Evolutionary conservation across 2,113 vertebrate genomes (phyloP), one percentile per base, ranked within the genome.

Genomic region (Pachypanchax playfairii): DNA sequence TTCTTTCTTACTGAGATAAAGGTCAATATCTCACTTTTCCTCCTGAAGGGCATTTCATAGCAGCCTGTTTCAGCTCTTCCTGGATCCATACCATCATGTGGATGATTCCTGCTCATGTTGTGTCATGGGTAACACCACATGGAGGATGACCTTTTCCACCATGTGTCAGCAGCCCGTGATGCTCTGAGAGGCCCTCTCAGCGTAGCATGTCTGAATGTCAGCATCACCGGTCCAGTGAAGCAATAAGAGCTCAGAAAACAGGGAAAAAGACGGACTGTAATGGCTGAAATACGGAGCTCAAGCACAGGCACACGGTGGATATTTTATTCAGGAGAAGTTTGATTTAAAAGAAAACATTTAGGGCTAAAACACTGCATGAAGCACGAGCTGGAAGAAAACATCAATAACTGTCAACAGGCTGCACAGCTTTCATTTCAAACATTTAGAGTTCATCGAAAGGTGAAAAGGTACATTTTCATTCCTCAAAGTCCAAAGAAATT

Each of bases 141-240:
- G 77, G 75, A 74, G 82, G 67, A 33, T 68, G 73, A 87, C 85
- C 88, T 88, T 87, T 87, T 72, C 70, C 63, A 75, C 70, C 78
- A 76, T 54, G 76, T 86, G 85, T 86, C 80, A 77, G 74, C 80
- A 82, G 61, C 60, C 63, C 41, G 4, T 12, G 69, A 65, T 70
- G 66, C 77, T 74, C 68, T 54, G 39, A 53, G 59, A 61, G 70
- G 77, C 70, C 74, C 69, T 66, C 49, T 60, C 60, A 62, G 75
- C 58, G 15, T 73, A 49, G 41, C 12, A 3, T 31, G 68, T 54
- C 48, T 80, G 70, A 77, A 69, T 84, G 82, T 79, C 61, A 79
- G 41, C 18, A 52, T 65, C 1, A 64, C 47, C 24, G 82, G 70
- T 80, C 48, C 48, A 59, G 18, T 69, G 77, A 73, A 73, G 62